Conservation (phyloP, 1,140 invertebrate species). For the Drosophila tropicalis region DNA sequence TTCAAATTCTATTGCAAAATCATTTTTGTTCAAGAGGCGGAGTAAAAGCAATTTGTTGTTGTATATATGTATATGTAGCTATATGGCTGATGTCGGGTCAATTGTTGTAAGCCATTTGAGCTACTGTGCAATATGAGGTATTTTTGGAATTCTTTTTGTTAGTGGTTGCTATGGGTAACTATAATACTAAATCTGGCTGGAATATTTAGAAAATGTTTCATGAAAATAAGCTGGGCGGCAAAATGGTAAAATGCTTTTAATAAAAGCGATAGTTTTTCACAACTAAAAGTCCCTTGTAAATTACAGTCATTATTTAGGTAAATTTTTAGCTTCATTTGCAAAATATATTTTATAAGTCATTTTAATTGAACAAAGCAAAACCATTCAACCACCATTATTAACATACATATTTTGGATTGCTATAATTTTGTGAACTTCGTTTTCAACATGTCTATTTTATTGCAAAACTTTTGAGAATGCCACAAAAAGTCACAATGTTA, state of each 20-base stretch:
- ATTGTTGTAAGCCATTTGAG: constrained; percentile 51
- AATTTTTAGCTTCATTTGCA: not conserved
- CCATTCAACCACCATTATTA: too few species aligned
- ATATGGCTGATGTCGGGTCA: constrained; percentile 40
- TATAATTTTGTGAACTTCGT: too few species aligned
- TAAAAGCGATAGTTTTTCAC: not conserved
- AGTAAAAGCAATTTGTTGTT: constrained; percentile 15
- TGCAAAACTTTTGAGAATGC: too few species aligned
- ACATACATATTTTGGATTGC: too few species aligned
- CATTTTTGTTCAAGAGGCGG: constrained; percentile 17
- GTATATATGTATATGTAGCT: not conserved
- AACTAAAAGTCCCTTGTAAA: not conserved
- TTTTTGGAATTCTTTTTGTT: constrained; percentile 44
- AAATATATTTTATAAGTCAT: not conserved
- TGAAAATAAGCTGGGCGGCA: not conserved
- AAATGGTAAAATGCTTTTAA: not conserved
- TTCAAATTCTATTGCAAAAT: constrained; percentile 20
- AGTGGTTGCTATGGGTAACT: constrained; percentile 25
- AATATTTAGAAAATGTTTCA: not conserved
- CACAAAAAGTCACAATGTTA: too few species aligned
- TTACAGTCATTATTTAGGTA: not conserved
- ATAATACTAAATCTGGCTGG: constrained; percentile 37
- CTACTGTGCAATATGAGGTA: constrained; percentile 38
- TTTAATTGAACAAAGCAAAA: not conserved
- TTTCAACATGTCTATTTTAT: too few species aligned